Evolutionary conservation across 2,797 vertebrate species (phyloP).

Genomic region (Labroides dimidiatus): DNA sequence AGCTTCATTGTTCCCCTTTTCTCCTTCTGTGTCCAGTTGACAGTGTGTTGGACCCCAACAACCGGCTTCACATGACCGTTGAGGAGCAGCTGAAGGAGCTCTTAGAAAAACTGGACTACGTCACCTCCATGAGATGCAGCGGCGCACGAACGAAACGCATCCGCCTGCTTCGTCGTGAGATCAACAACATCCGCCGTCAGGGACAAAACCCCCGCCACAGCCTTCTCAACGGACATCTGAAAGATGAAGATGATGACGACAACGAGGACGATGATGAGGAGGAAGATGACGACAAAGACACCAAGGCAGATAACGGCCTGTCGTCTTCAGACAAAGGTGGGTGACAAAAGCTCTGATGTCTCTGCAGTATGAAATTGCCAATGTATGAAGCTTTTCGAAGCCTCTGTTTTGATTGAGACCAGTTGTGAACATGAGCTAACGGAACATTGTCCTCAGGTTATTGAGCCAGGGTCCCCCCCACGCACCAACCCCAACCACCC

Average conservation of each 20-base stretch:
- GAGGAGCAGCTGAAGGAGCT: slow-evolving; percentile 95
- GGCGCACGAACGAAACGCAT: slow-evolving; percentile 92
- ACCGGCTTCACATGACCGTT: slow-evolving; percentile 91
- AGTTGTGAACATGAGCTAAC: slow-evolving; percentile 83
- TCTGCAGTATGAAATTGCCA: slow-evolving; percentile 48
- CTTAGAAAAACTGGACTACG: slow-evolving; percentile 94
- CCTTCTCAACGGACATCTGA: slow-evolving; percentile 83
- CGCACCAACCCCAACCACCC: slow-evolving; percentile 86
- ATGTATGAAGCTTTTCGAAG: slow-evolving; percentile 60
- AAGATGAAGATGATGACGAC: slow-evolving; percentile 65
- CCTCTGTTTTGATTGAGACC: slow-evolving; percentile 73
- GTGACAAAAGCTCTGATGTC: slow-evolving; percentile 13
- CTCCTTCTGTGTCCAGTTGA: slow-evolving; percentile 85
- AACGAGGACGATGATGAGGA: slow-evolving; percentile 69
- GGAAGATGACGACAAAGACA: slow-evolving; percentile 76
- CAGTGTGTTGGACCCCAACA: slow-evolving; percentile 91
- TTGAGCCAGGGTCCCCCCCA: slow-evolving; percentile 86
- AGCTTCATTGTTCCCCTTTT: slow-evolving; percentile 1
- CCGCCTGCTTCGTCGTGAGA: slow-evolving; percentile 92
- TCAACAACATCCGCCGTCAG: slow-evolving; percentile 90
- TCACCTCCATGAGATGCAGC: slow-evolving; percentile 91
- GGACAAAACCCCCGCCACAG: slow-evolving; percentile 85
- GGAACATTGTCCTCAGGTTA: slow-evolving; percentile 84
- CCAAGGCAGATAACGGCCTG: slow-evolving; percentile 68
- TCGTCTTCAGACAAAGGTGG: slow-evolving; percentile 83